Evolutionary conservation across 2,888 invertebrate genomes (phyloP).

Genomic region (Coremacera marginata): DNA sequence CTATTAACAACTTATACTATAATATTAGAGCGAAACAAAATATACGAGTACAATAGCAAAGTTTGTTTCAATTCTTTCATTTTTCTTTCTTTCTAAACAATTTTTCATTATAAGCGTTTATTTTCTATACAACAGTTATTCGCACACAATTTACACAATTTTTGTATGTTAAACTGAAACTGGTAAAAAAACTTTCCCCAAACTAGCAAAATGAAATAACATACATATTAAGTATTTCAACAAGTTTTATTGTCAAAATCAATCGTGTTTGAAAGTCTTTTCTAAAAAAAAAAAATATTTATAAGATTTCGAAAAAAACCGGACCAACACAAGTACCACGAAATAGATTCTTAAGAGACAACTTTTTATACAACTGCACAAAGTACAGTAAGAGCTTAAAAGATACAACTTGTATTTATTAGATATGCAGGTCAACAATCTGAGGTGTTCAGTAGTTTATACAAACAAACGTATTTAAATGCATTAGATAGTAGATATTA

Average conservation of each 20-base stretch:
- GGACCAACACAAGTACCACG: background rate
- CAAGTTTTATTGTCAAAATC: conserved; percentile 1
- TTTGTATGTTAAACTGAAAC: background rate
- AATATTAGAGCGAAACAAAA: too few species aligned
- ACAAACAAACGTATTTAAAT: too few species aligned
- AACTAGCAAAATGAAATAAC: background rate
- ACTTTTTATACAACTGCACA: background rate
- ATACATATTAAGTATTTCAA: background rate
- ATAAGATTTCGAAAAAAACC: background rate
- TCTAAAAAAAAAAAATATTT: background rate
- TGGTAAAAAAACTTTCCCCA: background rate
- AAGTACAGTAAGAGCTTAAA: too few species aligned
- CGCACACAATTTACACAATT: background rate
- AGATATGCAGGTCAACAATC: conserved; percentile 20
- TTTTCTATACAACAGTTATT: too few species aligned
- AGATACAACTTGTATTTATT: background rate
- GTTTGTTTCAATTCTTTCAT: too few species aligned
- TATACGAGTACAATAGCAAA: too few species aligned
- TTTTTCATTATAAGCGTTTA: too few species aligned
- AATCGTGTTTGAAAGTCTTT: conserved; percentile 17
- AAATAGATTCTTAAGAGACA: background rate
- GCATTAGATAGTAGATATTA: too few species aligned
- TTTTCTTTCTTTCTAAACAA: too few species aligned
- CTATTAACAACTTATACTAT: too few species aligned
- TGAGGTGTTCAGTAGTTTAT: background rate